phyloP scores from a whole-genome alignment of 2,888 invertebrate genomes.

The Drosophila infuscata region DNA sequence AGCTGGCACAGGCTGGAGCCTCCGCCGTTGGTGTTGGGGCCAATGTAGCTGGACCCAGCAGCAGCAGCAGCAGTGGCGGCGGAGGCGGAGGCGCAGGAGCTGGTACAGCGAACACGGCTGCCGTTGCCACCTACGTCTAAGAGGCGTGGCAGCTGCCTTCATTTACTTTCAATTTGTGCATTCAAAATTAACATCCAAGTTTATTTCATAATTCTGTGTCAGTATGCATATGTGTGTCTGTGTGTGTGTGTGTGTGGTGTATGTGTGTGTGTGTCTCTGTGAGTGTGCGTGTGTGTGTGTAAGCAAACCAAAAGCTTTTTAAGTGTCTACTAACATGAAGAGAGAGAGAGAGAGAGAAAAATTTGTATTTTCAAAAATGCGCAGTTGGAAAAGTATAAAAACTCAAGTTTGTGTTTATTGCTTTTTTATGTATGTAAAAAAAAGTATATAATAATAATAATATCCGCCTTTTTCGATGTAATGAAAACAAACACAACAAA shows the following conservation, averaged over 20 bases:
- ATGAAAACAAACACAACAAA: neutral
- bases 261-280: slow-evolving; percentile 16
- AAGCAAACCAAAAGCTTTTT: slow-evolving; percentile 40
- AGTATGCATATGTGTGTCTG: slow-evolving; percentile 23
- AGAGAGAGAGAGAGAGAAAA: neutral
- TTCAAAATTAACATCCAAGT: slow-evolving; percentile 31
- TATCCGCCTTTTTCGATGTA: slow-evolving; percentile 1
- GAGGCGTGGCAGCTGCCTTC: slow-evolving; percentile 31
- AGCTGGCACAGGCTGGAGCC: slow-evolving; percentile 8
- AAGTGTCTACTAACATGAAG: slow-evolving; percentile 52
- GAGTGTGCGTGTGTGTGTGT: slow-evolving; percentile 4
- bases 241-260: slow-evolving; percentile 3
- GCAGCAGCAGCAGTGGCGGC: slow-evolving; percentile 18
- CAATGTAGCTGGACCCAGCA: slow-evolving; percentile 19
- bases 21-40: slow-evolving; percentile 12
- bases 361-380: neutral
- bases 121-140: slow-evolving; percentile 89
- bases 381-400: neutral
- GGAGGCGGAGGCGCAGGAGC: slow-evolving; percentile 14
- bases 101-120: slow-evolving; percentile 71
- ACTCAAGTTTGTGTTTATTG: neutral
- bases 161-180: slow-evolving; percentile 37
- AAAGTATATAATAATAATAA: neutral
- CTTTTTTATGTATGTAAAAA: neutral
- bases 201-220: slow-evolving; percentile 45